Evolutionary conservation across 2,797 vertebrate species (phyloP).

Genomic region (Coilia nasus): DNA sequence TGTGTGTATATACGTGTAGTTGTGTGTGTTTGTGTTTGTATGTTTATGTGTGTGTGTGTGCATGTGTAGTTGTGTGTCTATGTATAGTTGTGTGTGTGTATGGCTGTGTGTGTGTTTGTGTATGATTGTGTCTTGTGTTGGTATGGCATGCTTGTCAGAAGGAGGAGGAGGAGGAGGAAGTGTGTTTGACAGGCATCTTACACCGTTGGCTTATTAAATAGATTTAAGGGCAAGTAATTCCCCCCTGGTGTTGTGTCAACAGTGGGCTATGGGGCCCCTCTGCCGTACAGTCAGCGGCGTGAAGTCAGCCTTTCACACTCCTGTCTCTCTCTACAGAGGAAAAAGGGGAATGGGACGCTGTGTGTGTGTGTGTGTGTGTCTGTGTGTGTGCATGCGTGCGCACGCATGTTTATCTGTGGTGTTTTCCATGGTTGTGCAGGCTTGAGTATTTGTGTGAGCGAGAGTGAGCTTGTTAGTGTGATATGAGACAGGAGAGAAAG

Average conservation of each 20-base stretch:
- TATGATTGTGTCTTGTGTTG: no score
- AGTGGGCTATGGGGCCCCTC: constrained; percentile 48
- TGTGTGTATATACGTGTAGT: background rate
- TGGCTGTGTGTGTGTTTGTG: no score
- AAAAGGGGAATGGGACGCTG: background rate
- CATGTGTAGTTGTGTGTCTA: background rate
- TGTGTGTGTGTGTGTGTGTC: background rate
- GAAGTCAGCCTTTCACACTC: constrained; percentile 33
- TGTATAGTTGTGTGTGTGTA: no score
- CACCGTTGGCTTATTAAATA: constrained; percentile 56
- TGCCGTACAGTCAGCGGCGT: constrained; percentile 50
- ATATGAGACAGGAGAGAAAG: background rate
- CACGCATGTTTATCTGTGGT: background rate
- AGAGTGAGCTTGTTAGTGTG: constrained; percentile 27
- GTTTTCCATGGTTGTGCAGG: background rate
- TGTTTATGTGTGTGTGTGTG: constrained; percentile 27
- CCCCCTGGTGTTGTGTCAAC: constrained; percentile 51
- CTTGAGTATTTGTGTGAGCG: constrained; percentile 26
- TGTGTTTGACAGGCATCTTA: constrained; percentile 51
- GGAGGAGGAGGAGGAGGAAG: no score
- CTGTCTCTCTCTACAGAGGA: background rate
- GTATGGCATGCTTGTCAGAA: no score
- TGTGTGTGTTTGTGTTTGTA: constrained; percentile 28
- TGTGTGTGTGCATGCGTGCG: background rate
- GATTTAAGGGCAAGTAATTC: constrained; percentile 54